Evolutionary conservation across 2,888 invertebrate species (phyloP).

Genomic region (Rhingia rostrata): DNA sequence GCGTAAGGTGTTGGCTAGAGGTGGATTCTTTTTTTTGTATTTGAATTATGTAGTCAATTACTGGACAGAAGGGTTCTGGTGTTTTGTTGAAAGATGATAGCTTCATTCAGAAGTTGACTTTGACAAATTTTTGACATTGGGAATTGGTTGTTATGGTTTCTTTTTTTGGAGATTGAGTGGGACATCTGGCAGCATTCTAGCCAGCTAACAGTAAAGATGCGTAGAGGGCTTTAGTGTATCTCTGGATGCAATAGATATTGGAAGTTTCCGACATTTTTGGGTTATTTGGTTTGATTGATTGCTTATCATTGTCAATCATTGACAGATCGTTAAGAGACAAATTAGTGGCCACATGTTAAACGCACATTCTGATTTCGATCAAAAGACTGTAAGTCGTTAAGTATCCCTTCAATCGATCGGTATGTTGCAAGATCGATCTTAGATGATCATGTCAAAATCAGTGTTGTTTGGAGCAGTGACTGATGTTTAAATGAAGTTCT

Average conservation of each 20-base stretch:
- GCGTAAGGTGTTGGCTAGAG: constrained; percentile 39
- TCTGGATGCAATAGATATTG: neutral
- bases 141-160: neutral
- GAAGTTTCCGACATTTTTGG: too few species aligned
- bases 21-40: constrained; percentile 42
- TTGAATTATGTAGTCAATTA: constrained; percentile 71
- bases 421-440: too few species aligned
- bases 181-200: constrained; percentile 13
- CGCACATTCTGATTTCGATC: too few species aligned
- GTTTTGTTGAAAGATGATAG: constrained; percentile 60
- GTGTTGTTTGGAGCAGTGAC: too few species aligned
- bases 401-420: too few species aligned
- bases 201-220: neutral
- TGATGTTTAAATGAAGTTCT: too few species aligned
- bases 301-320: too few species aligned
- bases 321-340: too few species aligned
- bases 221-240: neutral
- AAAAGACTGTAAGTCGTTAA: too few species aligned
- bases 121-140: constrained; percentile 49
- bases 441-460: too few species aligned
- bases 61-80: constrained; percentile 31
- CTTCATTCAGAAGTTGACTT: constrained; percentile 57
- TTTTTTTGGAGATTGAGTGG: constrained; percentile 12
- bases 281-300: too few species aligned
- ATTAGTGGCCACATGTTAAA: too few species aligned